Percentiles rank a stretch among this genome's conserved stretches.
phyloP scores from a whole-genome alignment of 2,797 vertebrate genomes.

The Oreonectes daqikongensis region DNA sequence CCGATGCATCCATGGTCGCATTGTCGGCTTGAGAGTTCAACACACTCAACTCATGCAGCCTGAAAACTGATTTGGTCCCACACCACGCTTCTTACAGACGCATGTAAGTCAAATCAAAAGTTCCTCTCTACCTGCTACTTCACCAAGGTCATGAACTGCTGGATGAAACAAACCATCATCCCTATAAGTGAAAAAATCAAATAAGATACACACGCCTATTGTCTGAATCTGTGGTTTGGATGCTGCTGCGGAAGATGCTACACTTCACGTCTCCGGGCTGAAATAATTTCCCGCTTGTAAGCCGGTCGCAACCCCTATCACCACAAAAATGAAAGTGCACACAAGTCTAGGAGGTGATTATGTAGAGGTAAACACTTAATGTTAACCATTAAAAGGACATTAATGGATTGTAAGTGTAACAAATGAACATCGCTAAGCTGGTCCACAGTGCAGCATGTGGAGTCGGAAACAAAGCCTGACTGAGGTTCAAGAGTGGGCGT shows the following conservation, averaged over 20 bases:
- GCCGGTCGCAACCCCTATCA: conserved; percentile 19
- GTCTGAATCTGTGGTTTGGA: conserved; percentile 29
- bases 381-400: conserved; percentile 38
- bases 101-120: conserved; percentile 51
- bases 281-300: conserved; percentile 5
- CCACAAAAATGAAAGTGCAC: conserved; percentile 8
- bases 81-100: conserved; percentile 44
- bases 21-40: conserved; percentile 54
- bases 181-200: not conserved
- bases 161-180: conserved; percentile 21
- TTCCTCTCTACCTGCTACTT: conserved; percentile 35
- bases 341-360: conserved; percentile 5
- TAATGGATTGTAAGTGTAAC: conserved; percentile 40
- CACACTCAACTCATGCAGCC: conserved; percentile 48
- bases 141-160: conserved; percentile 39
- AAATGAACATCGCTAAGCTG: conserved; percentile 43
- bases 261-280: not conserved
- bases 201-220: conserved; percentile 28
- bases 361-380: conserved; percentile 19
- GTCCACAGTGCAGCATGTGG: conserved; percentile 49
- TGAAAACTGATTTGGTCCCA: conserved; percentile 50
- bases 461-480: conserved; percentile 67
- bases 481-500: conserved; percentile 69
- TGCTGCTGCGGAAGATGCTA: conserved; percentile 7
- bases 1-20: conserved; percentile 53